phyloP scores from a whole-genome alignment of 2,113 vertebrate genomes.

The Stomatorhinus ivindoensis region DNA sequence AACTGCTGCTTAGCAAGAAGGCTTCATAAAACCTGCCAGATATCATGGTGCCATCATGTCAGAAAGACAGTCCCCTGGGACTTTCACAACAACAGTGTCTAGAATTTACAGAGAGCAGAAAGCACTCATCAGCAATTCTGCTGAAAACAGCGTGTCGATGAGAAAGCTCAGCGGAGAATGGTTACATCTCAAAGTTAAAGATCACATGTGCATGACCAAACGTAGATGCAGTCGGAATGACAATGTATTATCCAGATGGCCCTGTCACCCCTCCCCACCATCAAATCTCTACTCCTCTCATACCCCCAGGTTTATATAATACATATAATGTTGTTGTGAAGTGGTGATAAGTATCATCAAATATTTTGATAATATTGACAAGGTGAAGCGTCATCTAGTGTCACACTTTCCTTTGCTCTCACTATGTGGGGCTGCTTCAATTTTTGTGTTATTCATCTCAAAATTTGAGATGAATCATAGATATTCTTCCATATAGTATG shows the following conservation, averaged over 20 bases:
- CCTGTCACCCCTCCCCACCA: not conserved
- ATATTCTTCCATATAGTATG: not conserved
- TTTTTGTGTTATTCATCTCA: not conserved
- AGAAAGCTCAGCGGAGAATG: not conserved
- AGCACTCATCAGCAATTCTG: not conserved
- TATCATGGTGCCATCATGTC: not conserved
- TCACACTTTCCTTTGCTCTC: not conserved
- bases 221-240: not conserved
- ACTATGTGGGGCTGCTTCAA: not conserved
- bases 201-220: not conserved
- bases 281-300: not conserved
- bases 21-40: not conserved
- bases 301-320: not conserved
- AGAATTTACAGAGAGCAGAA: not conserved
- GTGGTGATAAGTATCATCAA: not conserved
- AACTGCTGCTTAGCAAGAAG: slow-evolving; percentile 31
- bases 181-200: not conserved
- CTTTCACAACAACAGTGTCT: not conserved
- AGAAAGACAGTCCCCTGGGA: not conserved
- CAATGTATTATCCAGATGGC: not conserved
- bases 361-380: not conserved
- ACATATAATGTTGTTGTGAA: not conserved
- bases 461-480: not conserved
- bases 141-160: not conserved
- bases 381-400: not conserved